phyloP scores from a whole-genome alignment of 2,797 vertebrate species.

The Mastacembelus armatus region DNA sequence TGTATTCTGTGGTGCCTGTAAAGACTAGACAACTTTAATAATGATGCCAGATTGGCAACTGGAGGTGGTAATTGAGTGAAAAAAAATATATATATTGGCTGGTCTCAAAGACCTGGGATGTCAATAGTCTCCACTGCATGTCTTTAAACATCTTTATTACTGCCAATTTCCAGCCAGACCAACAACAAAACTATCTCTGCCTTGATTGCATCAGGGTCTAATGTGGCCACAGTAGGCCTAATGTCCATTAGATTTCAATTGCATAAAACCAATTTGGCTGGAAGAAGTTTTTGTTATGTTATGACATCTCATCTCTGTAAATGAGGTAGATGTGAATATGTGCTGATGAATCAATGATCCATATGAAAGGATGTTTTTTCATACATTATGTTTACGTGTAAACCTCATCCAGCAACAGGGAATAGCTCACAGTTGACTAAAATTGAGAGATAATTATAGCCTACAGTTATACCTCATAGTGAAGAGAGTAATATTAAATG shows the following conservation, averaged over 20 bases:
- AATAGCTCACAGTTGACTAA: conserved; percentile 1
- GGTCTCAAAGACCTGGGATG: conserved; percentile 49
- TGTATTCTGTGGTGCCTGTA: conserved; percentile 55
- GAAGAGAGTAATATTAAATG: too few relatives aligned
- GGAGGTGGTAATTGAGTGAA: conserved; percentile 50
- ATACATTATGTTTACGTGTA: neutral
- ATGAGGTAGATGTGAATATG: conserved; percentile 8
- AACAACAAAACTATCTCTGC: conserved; percentile 49
- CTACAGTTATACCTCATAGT: neutral
- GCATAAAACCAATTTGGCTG: conserved; percentile 8
- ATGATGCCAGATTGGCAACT: conserved; percentile 62
- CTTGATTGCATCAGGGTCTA: conserved; percentile 45
- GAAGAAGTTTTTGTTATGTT: conserved; percentile 4
- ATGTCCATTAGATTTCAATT: conserved; percentile 43
- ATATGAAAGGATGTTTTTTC: neutral
- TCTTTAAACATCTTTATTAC: conserved; percentile 69
- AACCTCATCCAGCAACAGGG: neutral
- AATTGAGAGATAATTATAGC: conserved; percentile 27
- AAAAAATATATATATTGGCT: conserved; percentile 52
- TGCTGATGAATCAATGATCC: conserved; percentile 6
- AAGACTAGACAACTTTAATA: conserved; percentile 60
- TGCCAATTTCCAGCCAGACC: conserved; percentile 49
- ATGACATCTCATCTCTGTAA: conserved; percentile 7
- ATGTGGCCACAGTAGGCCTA: conserved; percentile 19
- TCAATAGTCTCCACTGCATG: conserved; percentile 64